Evolutionary conservation across 2,113 vertebrate genomes (phyloP).

Genomic region (Myotis yumanensis): DNA sequence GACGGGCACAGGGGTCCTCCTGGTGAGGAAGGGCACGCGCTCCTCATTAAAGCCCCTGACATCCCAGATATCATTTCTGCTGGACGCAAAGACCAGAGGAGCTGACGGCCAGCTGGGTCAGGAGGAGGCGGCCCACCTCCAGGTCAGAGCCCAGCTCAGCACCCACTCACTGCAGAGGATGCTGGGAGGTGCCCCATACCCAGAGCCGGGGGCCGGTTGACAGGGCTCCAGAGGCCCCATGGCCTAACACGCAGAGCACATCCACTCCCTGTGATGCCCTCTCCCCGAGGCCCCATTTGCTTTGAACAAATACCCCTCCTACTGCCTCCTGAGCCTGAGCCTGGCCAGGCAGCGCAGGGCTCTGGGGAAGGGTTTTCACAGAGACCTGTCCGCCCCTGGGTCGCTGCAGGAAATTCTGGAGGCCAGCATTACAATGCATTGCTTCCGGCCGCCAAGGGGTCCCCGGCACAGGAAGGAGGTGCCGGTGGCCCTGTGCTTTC

Average conservation of each 20-base stretch:
- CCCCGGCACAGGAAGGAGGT: slow-evolving; percentile 58
- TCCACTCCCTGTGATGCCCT: not conserved
- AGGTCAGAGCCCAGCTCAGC: not conserved
- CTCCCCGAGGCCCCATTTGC: not conserved
- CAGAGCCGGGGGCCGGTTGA: not conserved
- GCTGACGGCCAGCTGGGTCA: rapidly evolving
- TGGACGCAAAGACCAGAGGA: not conserved
- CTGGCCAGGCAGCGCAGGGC: not conserved
- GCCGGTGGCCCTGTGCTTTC: not conserved
- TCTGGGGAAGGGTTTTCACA: not conserved
- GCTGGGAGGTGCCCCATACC: not conserved
- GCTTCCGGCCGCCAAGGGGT: slow-evolving; percentile 69
- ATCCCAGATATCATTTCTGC: not conserved
- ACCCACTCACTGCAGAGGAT: not conserved
- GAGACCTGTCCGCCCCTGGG: slow-evolving; percentile 33
- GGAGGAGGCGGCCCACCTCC: not conserved
- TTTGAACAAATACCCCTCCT: not conserved
- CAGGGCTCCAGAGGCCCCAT: not conserved
- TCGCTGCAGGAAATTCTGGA: slow-evolving; percentile 77
- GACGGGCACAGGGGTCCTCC: not conserved
- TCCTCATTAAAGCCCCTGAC: not conserved
- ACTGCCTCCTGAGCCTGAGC: not conserved
- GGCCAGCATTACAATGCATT: slow-evolving; percentile 74
- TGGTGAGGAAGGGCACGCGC: too few species aligned
- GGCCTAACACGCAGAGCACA: not conserved